Evolutionary conservation across 2,797 vertebrate genomes (phyloP), one percentile per base, ranked within the genome.

Genomic region (Bradypus variegatus): DNA sequence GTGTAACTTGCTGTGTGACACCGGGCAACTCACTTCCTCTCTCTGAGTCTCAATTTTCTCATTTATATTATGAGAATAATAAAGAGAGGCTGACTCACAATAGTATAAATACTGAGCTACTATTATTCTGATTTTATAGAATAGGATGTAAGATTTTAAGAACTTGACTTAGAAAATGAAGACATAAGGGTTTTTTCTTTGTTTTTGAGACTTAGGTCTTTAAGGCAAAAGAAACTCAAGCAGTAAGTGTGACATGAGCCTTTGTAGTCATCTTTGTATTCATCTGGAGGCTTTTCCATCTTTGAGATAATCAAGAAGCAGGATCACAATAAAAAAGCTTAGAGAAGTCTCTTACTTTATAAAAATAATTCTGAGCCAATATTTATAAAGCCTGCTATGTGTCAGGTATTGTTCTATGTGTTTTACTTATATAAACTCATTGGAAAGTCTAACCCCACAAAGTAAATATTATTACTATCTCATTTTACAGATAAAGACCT

Each of bases 21-120:
- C 33, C 60, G 33, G 58, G 5, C 36, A 91, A 78, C 10, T 55
- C 78, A 50, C 25, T 62, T 91, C 79, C 80, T 55, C 62, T 86
- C 83, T 93, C 73, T 79, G 50, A 84, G 55, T 80, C 81, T 78
- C 80, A 69, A 21, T 64, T 84, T 86, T 93, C 79, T 86, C 60
- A 69, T 38, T 60, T 38, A n/a, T 67, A 41, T 69, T 70, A 62
- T 62, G 8, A 58, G 53, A 92, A 60, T n/a, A 89, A 86, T 83
- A 87, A 87, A 70, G 8, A 84, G 21, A 94, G 25, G 33, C 62
- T 33, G 55, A 69, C 86, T 45, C 60, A 41, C 25, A 33, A 33
- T 27, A 25, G 45, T 15, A 60, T 64, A 76, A 88, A 50, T 23
- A 36, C 67, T 48, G 55, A 73, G 31, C n/a, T 88, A 23, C 60